Base-by-base conservation (phyloP, 1,140 invertebrate species). In the Dendroctonus valens region DNA sequence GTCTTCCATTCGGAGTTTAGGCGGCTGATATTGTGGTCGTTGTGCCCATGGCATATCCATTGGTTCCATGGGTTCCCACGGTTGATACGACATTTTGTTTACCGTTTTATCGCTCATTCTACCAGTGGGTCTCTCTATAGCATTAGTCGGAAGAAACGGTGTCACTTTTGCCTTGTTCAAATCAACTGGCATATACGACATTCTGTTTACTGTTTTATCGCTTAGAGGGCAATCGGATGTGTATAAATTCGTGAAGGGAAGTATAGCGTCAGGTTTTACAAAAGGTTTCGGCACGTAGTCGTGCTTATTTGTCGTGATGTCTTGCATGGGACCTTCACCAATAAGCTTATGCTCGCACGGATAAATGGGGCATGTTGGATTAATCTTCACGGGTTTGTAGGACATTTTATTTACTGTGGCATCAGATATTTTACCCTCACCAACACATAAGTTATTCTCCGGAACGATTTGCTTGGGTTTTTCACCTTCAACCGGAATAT, bases 251-350 rank as follows among this genome's bases (percentile, higher is more conserved):
- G 75, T 75, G 8, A 73, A 72, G 0, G 83, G 83, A 14, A 79
- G 12, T 7, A 83, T 76, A n/a, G 75, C 52, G 7, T 76, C 66
- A 15, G 70, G 15, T 60, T 71, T 77, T 3, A 79, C 77, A 51
- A 78, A 75, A 0, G 81, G 83, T 77, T 90, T 90, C 59, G 88
- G 84, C 7, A 87, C 85, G 72, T 84, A 90, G 79, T 90, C 88
- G 70, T 88, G 86, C 65, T 88, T 87, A 63, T 89, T 84, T 7
- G 88, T 89, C 0, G 89, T 90, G 61, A 85, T 78, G 64, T 85
- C 83, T 74, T 89, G 85, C 80, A 91, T 87, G 15, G 88, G 87
- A 6, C 87, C 88, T 73, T 83, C 86, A 77, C 70, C 79, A n/a
- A 74, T 8, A 1, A 76, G 64, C 59, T 75, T 76, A 55, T 78